Evolutionary conservation across 2,797 vertebrate genomes (phyloP).

Genomic region (Heterohyrax brucei): DNA sequence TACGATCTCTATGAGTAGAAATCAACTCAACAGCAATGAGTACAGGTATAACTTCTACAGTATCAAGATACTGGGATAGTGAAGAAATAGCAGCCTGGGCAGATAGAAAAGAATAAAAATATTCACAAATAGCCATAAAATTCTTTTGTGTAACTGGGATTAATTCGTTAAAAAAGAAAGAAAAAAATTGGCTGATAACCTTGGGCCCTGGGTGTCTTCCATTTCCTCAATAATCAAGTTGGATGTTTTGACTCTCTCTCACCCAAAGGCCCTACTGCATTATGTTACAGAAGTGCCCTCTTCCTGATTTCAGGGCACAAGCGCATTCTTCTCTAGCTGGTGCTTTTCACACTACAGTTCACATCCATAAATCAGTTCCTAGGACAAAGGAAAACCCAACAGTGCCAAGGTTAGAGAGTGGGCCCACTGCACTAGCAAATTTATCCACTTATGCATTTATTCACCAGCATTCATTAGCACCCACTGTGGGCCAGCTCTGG

Average conservation of each 20-base stretch:
- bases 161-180: neutral
- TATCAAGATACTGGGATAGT: neutral
- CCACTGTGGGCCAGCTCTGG: neutral
- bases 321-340: neutral
- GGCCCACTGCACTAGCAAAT: neutral
- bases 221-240: slow-evolving; percentile 54
- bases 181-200: neutral
- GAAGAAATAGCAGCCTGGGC: neutral
- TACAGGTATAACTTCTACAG: neutral
- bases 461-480: neutral
- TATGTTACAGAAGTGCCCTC: neutral
- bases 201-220: neutral
- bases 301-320: neutral
- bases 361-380: neutral
- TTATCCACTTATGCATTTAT: neutral
- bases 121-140: neutral
- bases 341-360: slow-evolving; percentile 43
- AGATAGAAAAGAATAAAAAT: slow-evolving; percentile 4
- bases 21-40: neutral
- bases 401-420: slow-evolving; percentile 25
- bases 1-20: neutral
- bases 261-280: neutral
- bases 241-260: slow-evolving; percentile 2
- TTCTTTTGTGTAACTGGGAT: slow-evolving; percentile 55
- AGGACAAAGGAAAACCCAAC: slow-evolving; percentile 43